Evolutionary conservation across 2,888 invertebrate species (phyloP), one percentile per base, ranked within the genome.

Genomic region (Lottia gigantea): DNA sequence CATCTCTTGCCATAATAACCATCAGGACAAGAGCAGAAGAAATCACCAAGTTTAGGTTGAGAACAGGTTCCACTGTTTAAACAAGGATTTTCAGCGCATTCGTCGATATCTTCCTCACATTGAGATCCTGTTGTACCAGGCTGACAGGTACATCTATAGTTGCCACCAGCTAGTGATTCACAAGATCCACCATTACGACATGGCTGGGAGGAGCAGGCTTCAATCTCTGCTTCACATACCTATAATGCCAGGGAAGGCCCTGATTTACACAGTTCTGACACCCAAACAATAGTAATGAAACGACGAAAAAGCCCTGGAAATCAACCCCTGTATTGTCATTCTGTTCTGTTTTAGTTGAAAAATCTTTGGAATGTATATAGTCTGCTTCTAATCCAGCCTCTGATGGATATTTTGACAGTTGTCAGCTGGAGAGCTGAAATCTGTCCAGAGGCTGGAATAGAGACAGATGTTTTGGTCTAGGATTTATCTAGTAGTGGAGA

Each of bases 141-240:
- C 6, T 67, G 63, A 69, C 80, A 80, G 25, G 62, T 40, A 66
- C 80, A 80, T 16, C 71, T 25, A 63, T 76, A 81, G 12, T 55
- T 61, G 11, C 76, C 71, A 12, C 69, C 70, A 8, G 63, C 62
- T n/a, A 66, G 55, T 19, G 73, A 61, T 11, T 73, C 62, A 86
- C 97, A 97, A 55, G 92, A 93, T 40, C 95, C 97, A 0, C 95
- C 95, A 83, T 96, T 96, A 74, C 94, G 91, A 87, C 97, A 97
- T 0, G 97, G 97, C 88, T 95, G 95, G 6, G 71, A 72, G 4
- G 46, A 63, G 46, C 74, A 74, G 6, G 71, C 46, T 40, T 74
- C 66, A 23, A 71, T 66, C 46, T 71, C 65, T 3, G 65, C 62
- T 16, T 74, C 67, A 67, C 74, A 74, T 4, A 47, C 55, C 55